Base-by-base conservation (phyloP, 2,888 invertebrate species). In the Amphipyra tragopoginis region DNA sequence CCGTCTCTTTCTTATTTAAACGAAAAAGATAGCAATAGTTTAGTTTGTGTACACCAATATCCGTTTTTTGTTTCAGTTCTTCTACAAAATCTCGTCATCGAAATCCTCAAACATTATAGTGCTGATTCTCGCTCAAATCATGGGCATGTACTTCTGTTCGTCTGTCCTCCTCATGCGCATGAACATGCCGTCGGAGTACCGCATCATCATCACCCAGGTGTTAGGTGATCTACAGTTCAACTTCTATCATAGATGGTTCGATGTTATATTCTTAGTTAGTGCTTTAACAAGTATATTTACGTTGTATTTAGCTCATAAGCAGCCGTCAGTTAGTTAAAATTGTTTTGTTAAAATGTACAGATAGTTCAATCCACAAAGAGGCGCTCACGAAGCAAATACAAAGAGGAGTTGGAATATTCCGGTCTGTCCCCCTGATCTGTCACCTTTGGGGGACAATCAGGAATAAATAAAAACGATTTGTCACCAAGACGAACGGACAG, bases 131-230 rank as follows among this genome's bases (percentile, higher is more conserved):
- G 99, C 99, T 0, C 99, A 99, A 95, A 98, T 99, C 80, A 99
- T 99, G 99, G 99, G 99, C 40, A 99, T 99, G 99, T 99, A 99
- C 88, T 99, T 99, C 93, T 98, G 99, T 55, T 99, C 99, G 0
- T 99, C 98, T 0, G 99, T 99, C 0, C 95, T 99, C 0, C 93
- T 99, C 42, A 98, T 99, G 97, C 95, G 99, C 34, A 99, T 99
- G 99, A 99, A 99, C 88, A 99, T 99, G 98, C 99, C 99, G 0
- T 96, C 98, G 0, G 99, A 99, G 89, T 99, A 99, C 90, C 96
- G 99, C 39, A 97, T 97, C 48, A 99, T 99, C 51, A 96, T 96
- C 57, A 96, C 96, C 0, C 96, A 96, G 95, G 99, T 99, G 0
- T 91, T 99, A 14, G 99, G 99, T 0, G 99, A 99, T 86, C 93